Evolutionary conservation across 2,797 vertebrate genomes (phyloP), one percentile per base, ranked within the genome.

Genomic region (Typhlichthys subterraneus): DNA sequence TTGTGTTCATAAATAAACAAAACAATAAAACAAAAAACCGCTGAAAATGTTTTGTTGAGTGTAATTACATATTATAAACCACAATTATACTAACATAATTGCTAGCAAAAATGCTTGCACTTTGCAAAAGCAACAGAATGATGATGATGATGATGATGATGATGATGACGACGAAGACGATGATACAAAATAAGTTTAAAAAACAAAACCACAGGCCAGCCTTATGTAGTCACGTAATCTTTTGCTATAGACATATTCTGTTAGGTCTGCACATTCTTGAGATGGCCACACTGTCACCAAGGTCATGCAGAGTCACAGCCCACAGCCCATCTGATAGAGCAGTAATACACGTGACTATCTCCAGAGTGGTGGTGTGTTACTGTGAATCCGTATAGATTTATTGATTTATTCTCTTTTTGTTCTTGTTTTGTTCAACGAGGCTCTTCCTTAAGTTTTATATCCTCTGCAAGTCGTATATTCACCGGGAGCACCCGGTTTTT

Each of bases 351-450:
- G 82, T 78, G 87, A 90, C 85, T 82, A 88, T 89, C 86, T 87
- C 85, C 85, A 83, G 70, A 47, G 68, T 67, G 71, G 61, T 60
- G 69, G n/a, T n/a, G 11, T 14, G 69, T 74, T 77, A 38, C 76
- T 65, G 65, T 70, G 81, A 83, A 86, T 83, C 78, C 63, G 69
- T 67, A 87, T 84, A 38, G 88, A 92, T 89, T 89, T 89, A 92
- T 91, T 59, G 88, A 91, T 89, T 51, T 67, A 29, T 56, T 49
- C 60, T 69, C 60, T 80, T 87, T 87, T 85, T 89, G 82, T 87
- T 88, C 83, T 77, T 68, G 60, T 85, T 86, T 76, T 75, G 65
- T 78, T 80, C 70, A 70, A 79, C 45, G 15, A 47, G 70, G 73
- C 73, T 63, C 70, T 75, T 56, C 50, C 73, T 66, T 48, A 57